phyloP scores from a whole-genome alignment of 2,888 invertebrate genomes.

The Eupithecia centaureata region DNA sequence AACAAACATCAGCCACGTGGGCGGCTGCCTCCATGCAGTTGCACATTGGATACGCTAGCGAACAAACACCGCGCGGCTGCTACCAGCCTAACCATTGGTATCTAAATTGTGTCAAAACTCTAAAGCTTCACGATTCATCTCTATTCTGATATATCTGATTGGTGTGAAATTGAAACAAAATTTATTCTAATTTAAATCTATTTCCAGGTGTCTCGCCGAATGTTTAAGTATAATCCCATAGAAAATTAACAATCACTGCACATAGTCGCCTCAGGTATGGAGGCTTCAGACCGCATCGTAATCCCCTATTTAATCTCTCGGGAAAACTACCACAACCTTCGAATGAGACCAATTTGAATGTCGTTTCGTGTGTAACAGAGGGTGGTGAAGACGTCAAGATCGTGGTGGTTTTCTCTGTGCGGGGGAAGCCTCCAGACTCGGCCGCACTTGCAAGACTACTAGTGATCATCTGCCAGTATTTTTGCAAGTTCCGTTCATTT shows the following conservation, averaged over 20 bases:
- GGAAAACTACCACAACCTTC: slow-evolving; percentile 39
- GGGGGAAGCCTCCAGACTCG: slow-evolving; percentile 66
- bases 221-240: slow-evolving; percentile 78
- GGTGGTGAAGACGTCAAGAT: slow-evolving; percentile 11
- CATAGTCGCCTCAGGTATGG: slow-evolving; percentile 70
- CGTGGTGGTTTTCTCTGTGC: slow-evolving; percentile 53
- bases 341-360: not conserved
- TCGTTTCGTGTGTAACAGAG: not conserved
- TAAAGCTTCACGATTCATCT: slow-evolving; percentile 54
- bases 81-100: slow-evolving; percentile 68
- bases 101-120: slow-evolving; percentile 75
- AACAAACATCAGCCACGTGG: slow-evolving; percentile 52
- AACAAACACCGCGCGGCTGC: slow-evolving; percentile 48
- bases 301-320: slow-evolving; percentile 52
- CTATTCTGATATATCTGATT: slow-evolving; percentile 62
- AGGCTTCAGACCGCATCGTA: slow-evolving; percentile 59
- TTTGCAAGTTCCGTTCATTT: slow-evolving; percentile 79
- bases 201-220: slow-evolving; percentile 83
- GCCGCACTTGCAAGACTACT: slow-evolving; percentile 78
- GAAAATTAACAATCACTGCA: slow-evolving; percentile 78
- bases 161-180: slow-evolving; percentile 80
- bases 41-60: slow-evolving; percentile 60
- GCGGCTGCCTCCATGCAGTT: slow-evolving; percentile 64
- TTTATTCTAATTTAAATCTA: slow-evolving; percentile 83
- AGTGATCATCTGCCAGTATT: slow-evolving; percentile 67